Percentiles rank a stretch among this genome's conserved stretches.
Conservation (phyloP, 1,140 invertebrate genomes). For the Atta texana region DNA sequence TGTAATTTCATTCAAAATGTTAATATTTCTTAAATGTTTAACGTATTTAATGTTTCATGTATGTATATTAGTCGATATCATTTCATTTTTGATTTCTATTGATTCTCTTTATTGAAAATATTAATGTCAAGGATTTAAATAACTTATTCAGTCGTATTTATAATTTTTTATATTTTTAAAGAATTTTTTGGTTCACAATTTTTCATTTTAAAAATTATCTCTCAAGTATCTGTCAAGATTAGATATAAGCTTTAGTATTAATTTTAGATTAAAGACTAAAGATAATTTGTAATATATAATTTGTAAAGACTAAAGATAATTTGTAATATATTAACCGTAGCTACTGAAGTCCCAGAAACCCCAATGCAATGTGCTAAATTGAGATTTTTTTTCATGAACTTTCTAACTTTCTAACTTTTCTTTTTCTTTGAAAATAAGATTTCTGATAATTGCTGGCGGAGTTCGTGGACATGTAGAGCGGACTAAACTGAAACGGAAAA, state of each 20-base stretch:
- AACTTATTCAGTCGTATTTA: neutral
- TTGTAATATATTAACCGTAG: neutral
- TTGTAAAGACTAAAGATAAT: neutral
- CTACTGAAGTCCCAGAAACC: no score
- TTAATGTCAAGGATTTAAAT: neutral
- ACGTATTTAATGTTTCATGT: neutral
- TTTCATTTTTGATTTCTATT: neutral
- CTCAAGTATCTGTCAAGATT: neutral
- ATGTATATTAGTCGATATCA: neutral
- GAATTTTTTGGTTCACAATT: neutral
- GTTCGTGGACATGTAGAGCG: no score
- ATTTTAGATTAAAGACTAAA: no score
- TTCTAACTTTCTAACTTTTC: no score
- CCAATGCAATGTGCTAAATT: neutral
- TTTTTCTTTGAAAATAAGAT: no score
- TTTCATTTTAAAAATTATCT: neutral
- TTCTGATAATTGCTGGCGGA: no score
- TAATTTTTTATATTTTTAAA: slow-evolving; percentile 22
- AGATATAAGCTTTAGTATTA: neutral
- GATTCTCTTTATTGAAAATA: neutral
- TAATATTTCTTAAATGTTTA: no score
- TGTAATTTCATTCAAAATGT: neutral
- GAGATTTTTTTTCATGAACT: no score
- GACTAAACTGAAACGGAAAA: no score
- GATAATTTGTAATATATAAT: neutral